phyloP scores from a whole-genome alignment of 2,797 vertebrate species.

The Florisuga fusca region DNA sequence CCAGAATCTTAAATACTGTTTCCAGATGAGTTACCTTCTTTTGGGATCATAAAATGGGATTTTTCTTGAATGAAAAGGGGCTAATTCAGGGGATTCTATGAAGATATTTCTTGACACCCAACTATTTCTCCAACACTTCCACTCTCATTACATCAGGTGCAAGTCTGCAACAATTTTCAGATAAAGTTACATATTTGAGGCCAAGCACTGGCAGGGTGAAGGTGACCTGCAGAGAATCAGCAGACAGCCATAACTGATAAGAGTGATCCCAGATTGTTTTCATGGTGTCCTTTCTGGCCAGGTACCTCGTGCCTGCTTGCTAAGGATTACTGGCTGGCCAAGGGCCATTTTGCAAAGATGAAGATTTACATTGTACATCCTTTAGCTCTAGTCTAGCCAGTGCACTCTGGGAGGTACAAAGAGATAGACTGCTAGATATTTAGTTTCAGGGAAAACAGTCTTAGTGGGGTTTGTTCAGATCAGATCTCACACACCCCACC shows the following conservation, averaged over 20 bases:
- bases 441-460: background rate
- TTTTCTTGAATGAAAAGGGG: background rate
- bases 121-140: background rate
- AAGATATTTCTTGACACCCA: background rate
- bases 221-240: background rate
- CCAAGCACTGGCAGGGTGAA: background rate
- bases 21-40: background rate
- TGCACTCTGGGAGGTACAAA: background rate
- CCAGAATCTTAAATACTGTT: background rate
- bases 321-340: background rate
- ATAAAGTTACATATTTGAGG: background rate
- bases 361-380: accelerated
- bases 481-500: background rate
- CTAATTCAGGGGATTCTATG: background rate
- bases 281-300: background rate
- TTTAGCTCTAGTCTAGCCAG: background rate
- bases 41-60: background rate
- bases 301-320: background rate
- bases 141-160: background rate
- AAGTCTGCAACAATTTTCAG: background rate
- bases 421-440: background rate
- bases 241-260: background rate
- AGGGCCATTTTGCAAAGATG: background rate
- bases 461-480: background rate
- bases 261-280: background rate